Evolutionary conservation across 2,888 invertebrate genomes (phyloP).

Genomic region (Unio delphinus): DNA sequence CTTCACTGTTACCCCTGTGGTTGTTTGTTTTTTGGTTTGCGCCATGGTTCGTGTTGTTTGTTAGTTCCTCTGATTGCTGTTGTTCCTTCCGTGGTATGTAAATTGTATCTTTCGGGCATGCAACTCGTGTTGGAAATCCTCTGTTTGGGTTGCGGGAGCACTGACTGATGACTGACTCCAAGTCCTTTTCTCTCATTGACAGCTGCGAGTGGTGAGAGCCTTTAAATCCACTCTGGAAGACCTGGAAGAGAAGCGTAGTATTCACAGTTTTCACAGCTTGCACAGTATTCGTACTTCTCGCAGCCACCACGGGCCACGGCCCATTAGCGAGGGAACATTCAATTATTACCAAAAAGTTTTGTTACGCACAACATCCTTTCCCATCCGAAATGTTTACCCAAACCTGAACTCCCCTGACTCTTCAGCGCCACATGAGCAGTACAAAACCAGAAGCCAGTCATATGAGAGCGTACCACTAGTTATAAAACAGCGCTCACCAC

Average conservation of each 20-base stretch:
- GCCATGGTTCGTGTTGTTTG: slow-evolving; percentile 4
- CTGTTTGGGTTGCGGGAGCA: background rate
- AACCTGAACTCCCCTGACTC: slow-evolving; percentile 47
- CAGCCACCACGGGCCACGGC: slow-evolving; percentile 79
- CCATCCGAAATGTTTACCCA: slow-evolving; percentile 39
- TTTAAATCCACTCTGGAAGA: slow-evolving; percentile 99
- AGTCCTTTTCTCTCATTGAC: slow-evolving; percentile 76
- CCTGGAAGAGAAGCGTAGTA: slow-evolving; percentile 98
- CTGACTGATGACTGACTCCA: slow-evolving; percentile 5
- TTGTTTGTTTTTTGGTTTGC: slow-evolving; percentile 3
- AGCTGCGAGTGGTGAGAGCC: slow-evolving; percentile 99
- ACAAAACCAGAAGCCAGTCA: slow-evolving; percentile 65
- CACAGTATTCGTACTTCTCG: slow-evolving; percentile 75
- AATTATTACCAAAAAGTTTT: slow-evolving; percentile 48
- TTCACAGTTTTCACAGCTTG: slow-evolving; percentile 82
- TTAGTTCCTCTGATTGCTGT: slow-evolving; percentile 2
- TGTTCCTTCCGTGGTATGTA: too few relatives aligned
- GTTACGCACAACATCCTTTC: slow-evolving; percentile 52
- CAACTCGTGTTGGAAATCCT: too few relatives aligned
- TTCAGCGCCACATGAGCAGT: slow-evolving; percentile 40
- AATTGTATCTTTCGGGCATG: too few relatives aligned
- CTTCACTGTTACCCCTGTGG: slow-evolving; percentile 2
- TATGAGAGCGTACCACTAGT: slow-evolving; percentile 68
- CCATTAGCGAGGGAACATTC: slow-evolving; percentile 54
- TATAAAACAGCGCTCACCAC: slow-evolving; percentile 54